Conservation (phyloP, 2,797 vertebrate genomes). For the Lepus oiostolus region DNA sequence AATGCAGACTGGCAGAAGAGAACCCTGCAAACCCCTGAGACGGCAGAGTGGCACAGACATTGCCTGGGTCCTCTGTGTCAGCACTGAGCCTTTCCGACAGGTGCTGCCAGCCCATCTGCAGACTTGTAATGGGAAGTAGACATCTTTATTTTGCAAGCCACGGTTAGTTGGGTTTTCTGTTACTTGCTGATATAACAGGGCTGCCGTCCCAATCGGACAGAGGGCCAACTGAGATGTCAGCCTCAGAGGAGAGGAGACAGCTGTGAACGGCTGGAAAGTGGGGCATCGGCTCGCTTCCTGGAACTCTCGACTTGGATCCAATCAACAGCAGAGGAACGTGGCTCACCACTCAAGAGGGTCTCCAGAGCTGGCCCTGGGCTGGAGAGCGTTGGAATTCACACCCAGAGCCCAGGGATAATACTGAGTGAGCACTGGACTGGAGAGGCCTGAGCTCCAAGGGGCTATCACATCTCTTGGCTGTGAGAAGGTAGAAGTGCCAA, state of each 20-base stretch:
- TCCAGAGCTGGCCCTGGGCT: not conserved
- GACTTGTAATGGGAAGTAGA: not conserved
- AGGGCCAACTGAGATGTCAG: not conserved
- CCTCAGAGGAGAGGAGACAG: not conserved
- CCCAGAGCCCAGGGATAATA: not conserved
- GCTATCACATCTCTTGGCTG: not conserved
- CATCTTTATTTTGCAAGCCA: not conserved
- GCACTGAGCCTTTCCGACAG: accelerated
- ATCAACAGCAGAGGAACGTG: not conserved
- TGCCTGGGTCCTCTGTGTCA: not conserved
- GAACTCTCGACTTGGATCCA: not conserved
- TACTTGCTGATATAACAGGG: not conserved
- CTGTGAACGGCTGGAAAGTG: not conserved
- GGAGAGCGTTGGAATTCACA: too few relatives aligned
- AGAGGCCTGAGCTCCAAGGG: not conserved
- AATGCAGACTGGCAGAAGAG: not conserved
- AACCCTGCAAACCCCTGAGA: not conserved
- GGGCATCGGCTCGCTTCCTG: not conserved
- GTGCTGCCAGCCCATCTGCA: too few relatives aligned
- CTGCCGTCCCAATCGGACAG: not conserved
- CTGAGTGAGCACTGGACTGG: not conserved
- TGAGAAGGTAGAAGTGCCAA: not conserved
- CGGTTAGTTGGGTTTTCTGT: not conserved
- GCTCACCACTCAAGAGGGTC: not conserved
- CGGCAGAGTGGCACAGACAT: not conserved